Percentiles rank a stretch among this genome's conserved stretches.
Evolutionary conservation across 2,888 invertebrate genomes (phyloP).

Genomic region (Xestia c-nigrum): DNA sequence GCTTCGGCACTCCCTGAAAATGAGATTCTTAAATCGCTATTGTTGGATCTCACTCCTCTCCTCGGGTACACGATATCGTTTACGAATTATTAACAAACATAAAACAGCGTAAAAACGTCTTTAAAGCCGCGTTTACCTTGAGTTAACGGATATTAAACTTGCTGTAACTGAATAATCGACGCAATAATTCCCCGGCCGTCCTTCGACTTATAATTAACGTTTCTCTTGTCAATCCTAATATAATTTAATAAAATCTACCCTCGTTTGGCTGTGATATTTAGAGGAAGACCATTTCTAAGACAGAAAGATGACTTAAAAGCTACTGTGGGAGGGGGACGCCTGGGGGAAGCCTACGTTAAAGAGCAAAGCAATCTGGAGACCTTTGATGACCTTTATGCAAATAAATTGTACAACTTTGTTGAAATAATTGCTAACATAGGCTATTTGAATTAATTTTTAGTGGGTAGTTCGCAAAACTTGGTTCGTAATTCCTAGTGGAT

Average conservation of each 20-base stretch:
- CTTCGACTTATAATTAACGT: slow-evolving; percentile 18
- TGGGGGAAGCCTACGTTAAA: not conserved
- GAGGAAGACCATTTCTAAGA: not conserved
- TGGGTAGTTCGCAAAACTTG: slow-evolving; percentile 1
- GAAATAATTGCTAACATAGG: not conserved
- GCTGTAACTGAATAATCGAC: slow-evolving; percentile 31
- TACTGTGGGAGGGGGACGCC: not conserved
- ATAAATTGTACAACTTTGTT: not conserved
- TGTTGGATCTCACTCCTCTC: slow-evolving; percentile 57
- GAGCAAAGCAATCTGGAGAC: not conserved
- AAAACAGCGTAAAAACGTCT: slow-evolving; percentile 61
- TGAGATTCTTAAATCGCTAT: slow-evolving; percentile 65
- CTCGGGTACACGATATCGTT: slow-evolving; percentile 54
- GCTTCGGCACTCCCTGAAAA: slow-evolving; percentile 54
- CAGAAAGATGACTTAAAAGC: not conserved
- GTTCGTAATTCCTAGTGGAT: slow-evolving; percentile 18
- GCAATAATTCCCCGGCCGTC: not conserved
- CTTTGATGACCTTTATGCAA: not conserved
- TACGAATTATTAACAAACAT: slow-evolving; percentile 66
- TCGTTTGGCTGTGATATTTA: slow-evolving; percentile 11
- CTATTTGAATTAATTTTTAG: not conserved
- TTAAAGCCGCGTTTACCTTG: slow-evolving; percentile 42
- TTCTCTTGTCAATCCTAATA: slow-evolving; percentile 8
- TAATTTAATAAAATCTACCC: slow-evolving; percentile 10
- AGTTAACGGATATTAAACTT: slow-evolving; percentile 44